Evolutionary conservation across 1,140 invertebrate species (phyloP).

Genomic region (Grapholita molesta): DNA sequence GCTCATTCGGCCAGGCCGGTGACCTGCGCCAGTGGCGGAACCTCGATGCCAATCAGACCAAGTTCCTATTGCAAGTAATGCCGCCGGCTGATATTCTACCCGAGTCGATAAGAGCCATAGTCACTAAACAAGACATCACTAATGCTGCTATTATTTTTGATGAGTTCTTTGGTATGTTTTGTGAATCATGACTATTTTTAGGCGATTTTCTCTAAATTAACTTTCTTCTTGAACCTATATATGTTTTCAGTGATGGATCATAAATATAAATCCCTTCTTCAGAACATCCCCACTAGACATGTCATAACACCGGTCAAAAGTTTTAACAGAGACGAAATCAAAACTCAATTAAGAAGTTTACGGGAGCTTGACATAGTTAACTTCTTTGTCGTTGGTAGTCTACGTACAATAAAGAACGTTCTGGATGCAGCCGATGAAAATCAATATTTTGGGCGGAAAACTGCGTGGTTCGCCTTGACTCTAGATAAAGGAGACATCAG

Average conservation of each 20-base stretch:
- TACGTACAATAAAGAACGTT: constrained; percentile 84
- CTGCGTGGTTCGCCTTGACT: constrained; percentile 80
- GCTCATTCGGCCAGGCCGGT: constrained; percentile 89
- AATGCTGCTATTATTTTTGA: constrained; percentile 95
- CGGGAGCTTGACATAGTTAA: constrained; percentile 92
- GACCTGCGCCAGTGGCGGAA: constrained; percentile 90
- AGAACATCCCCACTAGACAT: constrained; percentile 92
- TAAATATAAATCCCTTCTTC: constrained; percentile 92
- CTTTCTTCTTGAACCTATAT: background rate
- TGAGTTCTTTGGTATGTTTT: constrained; percentile 85
- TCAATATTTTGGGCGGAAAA: constrained; percentile 75
- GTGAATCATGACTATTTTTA: background rate
- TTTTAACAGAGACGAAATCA: constrained; percentile 74
- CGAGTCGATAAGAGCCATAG: constrained; percentile 88
- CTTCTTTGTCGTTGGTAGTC: constrained; percentile 88
- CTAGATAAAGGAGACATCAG: constrained; percentile 83
- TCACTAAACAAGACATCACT: constrained; percentile 89
- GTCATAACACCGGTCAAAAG: constrained; percentile 84
- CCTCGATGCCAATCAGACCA: constrained; percentile 82
- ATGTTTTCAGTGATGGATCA: constrained; percentile 88
- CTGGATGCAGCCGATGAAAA: constrained; percentile 79
- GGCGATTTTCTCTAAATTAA: background rate
- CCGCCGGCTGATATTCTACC: constrained; percentile 91
- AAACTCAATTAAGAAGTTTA: constrained; percentile 83
- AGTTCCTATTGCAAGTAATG: constrained; percentile 86